Percentiles rank a stretch among this genome's conserved stretches.
These are phyloP conservation scores for Rynchops niger DNA, from an alignment of 2,113 vertebrate species.

Conservation along the genomic window DNA sequence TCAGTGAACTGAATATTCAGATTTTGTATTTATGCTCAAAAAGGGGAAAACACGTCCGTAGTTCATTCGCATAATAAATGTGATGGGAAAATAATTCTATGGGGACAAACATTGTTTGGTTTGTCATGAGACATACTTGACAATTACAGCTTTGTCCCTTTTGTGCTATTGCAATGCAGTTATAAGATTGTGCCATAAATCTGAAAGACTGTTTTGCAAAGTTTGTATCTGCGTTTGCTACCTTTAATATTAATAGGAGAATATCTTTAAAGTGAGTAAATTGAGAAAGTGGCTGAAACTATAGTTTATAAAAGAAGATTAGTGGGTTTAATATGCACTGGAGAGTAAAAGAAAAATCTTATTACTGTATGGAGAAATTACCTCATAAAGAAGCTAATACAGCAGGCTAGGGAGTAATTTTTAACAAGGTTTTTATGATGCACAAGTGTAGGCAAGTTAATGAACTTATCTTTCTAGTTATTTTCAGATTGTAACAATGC, in stretches of 20 bases:
- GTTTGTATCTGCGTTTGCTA: constrained; percentile 79
- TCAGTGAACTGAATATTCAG: constrained; percentile 65
- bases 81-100: constrained; percentile 67
- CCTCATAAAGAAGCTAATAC: constrained; percentile 99
- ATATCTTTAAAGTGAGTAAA: constrained; percentile 86
- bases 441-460: constrained; percentile 98
- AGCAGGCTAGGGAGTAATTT: constrained; percentile 98
- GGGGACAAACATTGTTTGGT: constrained; percentile 72
- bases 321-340: constrained; percentile 99
- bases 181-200: constrained; percentile 78
- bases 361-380: constrained; percentile 98
- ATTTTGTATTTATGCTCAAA: constrained; percentile 67
- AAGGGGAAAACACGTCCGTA: constrained; percentile 59
- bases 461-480: constrained; percentile 99
- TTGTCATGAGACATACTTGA: constrained; percentile 70
- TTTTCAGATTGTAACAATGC: constrained; percentile 91
- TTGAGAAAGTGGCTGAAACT: constrained; percentile 84
- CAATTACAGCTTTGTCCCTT: constrained; percentile 73
- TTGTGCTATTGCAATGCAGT: constrained; percentile 68
- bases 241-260: constrained; percentile 87
- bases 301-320: constrained; percentile 97
- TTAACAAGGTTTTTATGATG: constrained; percentile 99
- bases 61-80: constrained; percentile 73
- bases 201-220: constrained; percentile 74
- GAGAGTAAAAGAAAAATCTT: constrained; percentile 99